A percentile compares a stretch with the other conserved stretches of the same genome.
These are phyloP conservation scores for Perca flavescens DNA, from an alignment of 2,113 vertebrate species.

Conservation along the genomic window DNA sequence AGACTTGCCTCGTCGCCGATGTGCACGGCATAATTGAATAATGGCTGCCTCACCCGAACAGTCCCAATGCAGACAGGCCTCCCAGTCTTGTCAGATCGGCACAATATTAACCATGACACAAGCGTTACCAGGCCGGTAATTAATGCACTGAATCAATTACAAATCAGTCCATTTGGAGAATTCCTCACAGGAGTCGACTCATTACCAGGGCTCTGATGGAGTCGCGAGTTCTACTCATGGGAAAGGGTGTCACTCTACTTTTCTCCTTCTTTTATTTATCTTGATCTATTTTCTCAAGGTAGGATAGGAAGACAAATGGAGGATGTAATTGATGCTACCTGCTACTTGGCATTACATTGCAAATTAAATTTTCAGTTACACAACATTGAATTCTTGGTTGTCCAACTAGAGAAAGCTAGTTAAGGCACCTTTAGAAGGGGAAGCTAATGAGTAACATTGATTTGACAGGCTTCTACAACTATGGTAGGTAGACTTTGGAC, in stretches of 20 bases:
- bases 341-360: slow-evolving; percentile 37
- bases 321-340: slow-evolving; percentile 54
- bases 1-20: slow-evolving; percentile 73
- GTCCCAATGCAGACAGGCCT: slow-evolving; percentile 78
- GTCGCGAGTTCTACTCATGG: slow-evolving; percentile 70
- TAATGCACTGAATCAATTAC: slow-evolving; percentile 88
- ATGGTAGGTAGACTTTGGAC: neutral
- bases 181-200: slow-evolving; percentile 83
- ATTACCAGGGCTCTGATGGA: slow-evolving; percentile 82
- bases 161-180: slow-evolving; percentile 85
- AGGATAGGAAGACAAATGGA: slow-evolving; percentile 52
- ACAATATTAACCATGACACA: slow-evolving; percentile 87
- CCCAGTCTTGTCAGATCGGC: slow-evolving; percentile 78
- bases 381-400: slow-evolving; percentile 20
- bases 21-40: slow-evolving; percentile 84
- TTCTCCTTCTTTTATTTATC: slow-evolving; percentile 59
- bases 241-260: slow-evolving; percentile 71
- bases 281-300: slow-evolving; percentile 66
- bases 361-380: slow-evolving; percentile 49
- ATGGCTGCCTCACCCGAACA: slow-evolving; percentile 81
- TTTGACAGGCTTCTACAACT: neutral
- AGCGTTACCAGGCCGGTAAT: slow-evolving; percentile 84
- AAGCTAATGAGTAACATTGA: neutral
- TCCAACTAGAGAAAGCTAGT: slow-evolving; percentile 17
- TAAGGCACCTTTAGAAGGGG: slow-evolving; percentile 6